These are phyloP conservation scores for Caenorhabditis sp. DNA, from an alignment of 2,888 invertebrate genomes.

Conservation along the genomic window DNA sequence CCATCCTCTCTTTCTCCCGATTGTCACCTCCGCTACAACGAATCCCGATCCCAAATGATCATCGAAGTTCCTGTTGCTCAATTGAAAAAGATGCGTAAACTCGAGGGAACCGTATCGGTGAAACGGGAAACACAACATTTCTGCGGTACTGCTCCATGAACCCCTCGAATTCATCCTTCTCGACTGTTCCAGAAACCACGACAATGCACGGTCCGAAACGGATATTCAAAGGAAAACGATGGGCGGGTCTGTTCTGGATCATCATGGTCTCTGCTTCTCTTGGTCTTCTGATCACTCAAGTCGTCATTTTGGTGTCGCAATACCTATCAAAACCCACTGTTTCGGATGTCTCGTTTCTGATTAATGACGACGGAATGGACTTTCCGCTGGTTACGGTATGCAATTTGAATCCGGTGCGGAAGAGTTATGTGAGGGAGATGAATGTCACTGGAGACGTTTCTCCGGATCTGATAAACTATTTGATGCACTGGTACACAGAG, in stretches of 20 bases:
- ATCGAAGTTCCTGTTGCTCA: slow-evolving; percentile 74
- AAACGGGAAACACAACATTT: slow-evolving; percentile 77
- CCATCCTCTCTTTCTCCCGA: slow-evolving; percentile 15
- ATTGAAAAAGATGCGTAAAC: slow-evolving; percentile 67
- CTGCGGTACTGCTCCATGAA: slow-evolving; percentile 65
- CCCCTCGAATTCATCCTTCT: background rate
- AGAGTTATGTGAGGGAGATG: slow-evolving; percentile 66
- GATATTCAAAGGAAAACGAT: slow-evolving; percentile 69
- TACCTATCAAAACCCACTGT: slow-evolving; percentile 61
- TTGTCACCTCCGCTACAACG: slow-evolving; percentile 37
- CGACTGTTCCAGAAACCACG: slow-evolving; percentile 76
- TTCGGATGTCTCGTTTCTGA: slow-evolving; percentile 73
- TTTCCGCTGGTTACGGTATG: slow-evolving; percentile 79
- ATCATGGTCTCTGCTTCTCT: slow-evolving; percentile 59
- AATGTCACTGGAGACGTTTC: slow-evolving; percentile 64
- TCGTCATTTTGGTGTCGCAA: slow-evolving; percentile 47
- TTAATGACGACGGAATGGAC: slow-evolving; percentile 75
- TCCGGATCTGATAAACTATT: slow-evolving; percentile 64
- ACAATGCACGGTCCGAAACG: slow-evolving; percentile 80
- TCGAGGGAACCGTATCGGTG: slow-evolving; percentile 71
- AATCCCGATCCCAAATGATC: slow-evolving; percentile 47
- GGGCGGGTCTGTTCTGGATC: slow-evolving; percentile 64
- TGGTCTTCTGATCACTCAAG: slow-evolving; percentile 50
- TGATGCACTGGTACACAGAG: slow-evolving; percentile 61
- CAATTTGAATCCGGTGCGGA: slow-evolving; percentile 75